Conservation (phyloP, 2,113 vertebrate genomes). For the Agelaius phoeniceus region DNA sequence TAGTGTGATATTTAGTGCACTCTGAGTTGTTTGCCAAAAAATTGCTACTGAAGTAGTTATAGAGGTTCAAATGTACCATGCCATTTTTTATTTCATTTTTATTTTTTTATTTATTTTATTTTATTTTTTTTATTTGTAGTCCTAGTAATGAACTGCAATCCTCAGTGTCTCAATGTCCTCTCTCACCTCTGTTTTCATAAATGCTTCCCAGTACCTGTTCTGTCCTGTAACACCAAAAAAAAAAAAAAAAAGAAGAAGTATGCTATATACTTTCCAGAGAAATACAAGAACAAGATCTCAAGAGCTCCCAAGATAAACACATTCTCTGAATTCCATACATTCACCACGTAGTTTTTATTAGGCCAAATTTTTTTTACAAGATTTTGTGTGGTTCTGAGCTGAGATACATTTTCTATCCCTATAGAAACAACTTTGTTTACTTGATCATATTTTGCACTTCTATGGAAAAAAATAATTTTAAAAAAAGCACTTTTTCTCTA, state of each 20-base stretch:
- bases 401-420: background rate
- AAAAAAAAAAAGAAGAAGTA: background rate
- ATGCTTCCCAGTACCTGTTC: background rate
- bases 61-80: background rate
- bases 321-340: conserved; percentile 48
- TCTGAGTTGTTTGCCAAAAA: background rate
- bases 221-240: background rate
- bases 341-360: background rate
- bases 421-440: background rate
- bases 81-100: background rate
- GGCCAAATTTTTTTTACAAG: background rate
- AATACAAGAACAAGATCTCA: background rate
- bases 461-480: background rate
- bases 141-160: background rate
- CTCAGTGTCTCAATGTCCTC: background rate
- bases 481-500: background rate
- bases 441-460: background rate
- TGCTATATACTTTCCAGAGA: conserved; percentile 6
- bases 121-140: background rate
- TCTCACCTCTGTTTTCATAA: background rate
- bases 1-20: too few relatives aligned
- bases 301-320: conserved; percentile 53
- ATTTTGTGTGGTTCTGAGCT: background rate
- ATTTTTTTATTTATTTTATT: too few relatives aligned
- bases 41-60: background rate